Evolutionary conservation across 2,113 vertebrate genomes (phyloP).

Genomic region (Hippopotamus amphibius): DNA sequence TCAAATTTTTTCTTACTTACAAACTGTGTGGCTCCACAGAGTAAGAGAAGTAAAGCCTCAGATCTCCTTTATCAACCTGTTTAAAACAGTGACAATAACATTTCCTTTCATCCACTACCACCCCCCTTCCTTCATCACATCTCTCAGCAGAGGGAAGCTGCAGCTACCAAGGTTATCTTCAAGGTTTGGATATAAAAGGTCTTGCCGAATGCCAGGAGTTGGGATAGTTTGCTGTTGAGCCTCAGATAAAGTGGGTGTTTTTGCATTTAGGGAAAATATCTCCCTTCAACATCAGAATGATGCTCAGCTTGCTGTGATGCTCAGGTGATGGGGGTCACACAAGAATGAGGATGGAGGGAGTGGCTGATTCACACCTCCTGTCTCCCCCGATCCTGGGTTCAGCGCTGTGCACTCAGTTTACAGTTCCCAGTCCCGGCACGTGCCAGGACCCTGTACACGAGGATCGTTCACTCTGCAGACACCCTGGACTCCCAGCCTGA

Average conservation of each 20-base stretch:
- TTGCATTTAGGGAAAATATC: neutral
- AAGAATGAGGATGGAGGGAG: neutral
- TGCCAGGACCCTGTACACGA: neutral
- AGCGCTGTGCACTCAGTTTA: neutral
- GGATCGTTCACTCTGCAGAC: neutral
- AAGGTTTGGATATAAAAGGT: neutral
- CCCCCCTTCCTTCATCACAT: neutral
- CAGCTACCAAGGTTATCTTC: neutral
- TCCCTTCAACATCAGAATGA: neutral
- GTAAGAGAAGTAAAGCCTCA: neutral
- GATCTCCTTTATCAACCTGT: neutral
- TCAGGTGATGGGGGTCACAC: neutral
- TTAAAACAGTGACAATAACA: neutral
- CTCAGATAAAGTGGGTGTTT: neutral
- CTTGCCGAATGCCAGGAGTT: neutral
- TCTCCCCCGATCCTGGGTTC: neutral
- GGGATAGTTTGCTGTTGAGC: neutral
- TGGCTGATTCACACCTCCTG: too few relatives aligned
- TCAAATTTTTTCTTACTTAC: neutral
- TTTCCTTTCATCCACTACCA: neutral
- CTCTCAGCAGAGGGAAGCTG: neutral
- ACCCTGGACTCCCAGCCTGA: neutral
- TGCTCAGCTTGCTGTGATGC: neutral
- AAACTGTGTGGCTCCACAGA: neutral
- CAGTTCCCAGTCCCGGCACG: neutral